Evolutionary conservation across 2,888 invertebrate species (phyloP), one percentile per base, ranked within the genome.

Genomic region (Byasa hedistus): DNA sequence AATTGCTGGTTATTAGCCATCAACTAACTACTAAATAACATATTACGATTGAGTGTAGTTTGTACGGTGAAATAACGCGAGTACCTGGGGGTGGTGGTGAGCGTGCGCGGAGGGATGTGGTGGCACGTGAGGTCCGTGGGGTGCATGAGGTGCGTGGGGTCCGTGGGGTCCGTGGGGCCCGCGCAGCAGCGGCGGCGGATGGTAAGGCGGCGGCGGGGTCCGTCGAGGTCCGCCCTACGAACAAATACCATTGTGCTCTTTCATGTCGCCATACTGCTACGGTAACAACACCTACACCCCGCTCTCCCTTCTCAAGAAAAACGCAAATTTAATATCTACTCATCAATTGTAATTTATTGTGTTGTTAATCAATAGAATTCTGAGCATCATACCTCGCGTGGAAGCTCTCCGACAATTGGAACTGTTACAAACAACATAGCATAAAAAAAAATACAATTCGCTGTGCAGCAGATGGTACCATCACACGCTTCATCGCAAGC

Each of bases 201-300:
- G 95, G 84, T 96, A 96, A 22, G 96, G 96, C 63, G 96, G 96
- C 69, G 96, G 96, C 68, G 96, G 96, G 67, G 96, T 94, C 77
- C 96, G 92, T 67, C 95, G 89, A 70, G 93, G 94, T 70, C 94
- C 93, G 68, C 93, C 94, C 83, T 93, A 89, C 71, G 83, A 82
- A 78, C 71, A 78, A 78, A 71, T 73, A 68, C 69, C 71, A 72
- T 55, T 52, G 55, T 69, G 70, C 77, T 78, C 77, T 61, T 66
- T 59, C 55, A 59, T 58, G 54, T 59, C 57, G 44, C 57, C 44
- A 61, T 72, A 72, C 55, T 62, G 39, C 32, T n/a, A 65, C 64
- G 52, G 32, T 75, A 71, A 70, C 72, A 68, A n/a, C n/a, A n/a
- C n/a, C 57, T 44, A 64, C 59, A 27, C 27, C 32, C 27, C 39